A percentile compares a stretch with the other conserved stretches of the same genome.
Evolutionary conservation across 2,113 vertebrate species (phyloP).

Genomic region (Cervus canadensis): DNA sequence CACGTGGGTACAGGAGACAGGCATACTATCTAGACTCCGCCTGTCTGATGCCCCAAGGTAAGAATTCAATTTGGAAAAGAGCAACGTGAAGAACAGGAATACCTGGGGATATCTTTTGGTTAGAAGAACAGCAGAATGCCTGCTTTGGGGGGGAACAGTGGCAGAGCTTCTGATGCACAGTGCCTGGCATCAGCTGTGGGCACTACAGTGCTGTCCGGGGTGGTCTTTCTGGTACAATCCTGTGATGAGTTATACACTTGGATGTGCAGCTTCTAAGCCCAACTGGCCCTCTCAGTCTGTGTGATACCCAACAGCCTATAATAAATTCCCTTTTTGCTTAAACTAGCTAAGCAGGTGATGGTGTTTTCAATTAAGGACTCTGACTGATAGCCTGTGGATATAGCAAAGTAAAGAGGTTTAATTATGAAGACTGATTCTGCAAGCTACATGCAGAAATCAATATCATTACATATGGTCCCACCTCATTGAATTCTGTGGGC

Average conservation of each 20-base stretch:
- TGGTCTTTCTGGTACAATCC: background rate
- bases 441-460: slow-evolving; percentile 49
- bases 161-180: background rate
- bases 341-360: slow-evolving; percentile 33
- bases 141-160: background rate
- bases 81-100: background rate
- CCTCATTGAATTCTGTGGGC: slow-evolving; percentile 36
- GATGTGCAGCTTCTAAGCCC: background rate
- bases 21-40: background rate
- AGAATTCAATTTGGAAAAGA: background rate
- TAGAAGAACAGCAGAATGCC: background rate
- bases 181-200: background rate
- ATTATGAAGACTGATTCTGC: slow-evolving; percentile 63
- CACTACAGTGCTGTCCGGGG: background rate
- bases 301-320: background rate
- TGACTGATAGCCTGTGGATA: slow-evolving; percentile 50
- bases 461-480: slow-evolving; percentile 14
- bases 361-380: slow-evolving; percentile 56
- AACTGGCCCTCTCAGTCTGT: background rate
- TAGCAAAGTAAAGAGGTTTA: slow-evolving; percentile 37
- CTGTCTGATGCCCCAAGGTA: accelerated
- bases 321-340: slow-evolving; percentile 40
- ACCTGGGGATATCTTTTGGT: no score
- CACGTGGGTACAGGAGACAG: background rate
- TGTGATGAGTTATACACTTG: accelerated